These are phyloP conservation scores for Acronicta psi DNA, from an alignment of 2,888 invertebrate genomes.

Conservation along the genomic window DNA sequence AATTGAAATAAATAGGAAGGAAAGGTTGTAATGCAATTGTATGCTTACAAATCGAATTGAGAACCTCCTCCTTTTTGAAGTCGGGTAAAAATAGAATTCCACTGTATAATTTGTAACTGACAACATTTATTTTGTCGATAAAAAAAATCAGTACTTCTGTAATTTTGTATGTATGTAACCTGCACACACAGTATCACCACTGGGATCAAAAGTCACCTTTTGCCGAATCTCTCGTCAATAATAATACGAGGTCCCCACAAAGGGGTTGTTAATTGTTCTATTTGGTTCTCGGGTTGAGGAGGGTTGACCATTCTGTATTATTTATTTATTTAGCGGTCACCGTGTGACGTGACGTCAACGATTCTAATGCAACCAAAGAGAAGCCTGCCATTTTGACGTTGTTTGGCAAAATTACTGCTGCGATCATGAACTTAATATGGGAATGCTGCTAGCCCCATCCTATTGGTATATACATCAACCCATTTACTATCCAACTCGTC, in stretches of 20 bases:
- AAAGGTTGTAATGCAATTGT: too few species aligned
- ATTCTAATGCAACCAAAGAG: slow-evolving; percentile 35
- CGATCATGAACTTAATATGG: too few species aligned
- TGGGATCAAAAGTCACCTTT: slow-evolving; percentile 61
- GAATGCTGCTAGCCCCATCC: too few species aligned
- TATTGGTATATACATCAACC: too few species aligned
- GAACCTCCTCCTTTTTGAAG: too few species aligned
- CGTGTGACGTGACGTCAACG: slow-evolving; percentile 50
- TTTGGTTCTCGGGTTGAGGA: slow-evolving; percentile 77
- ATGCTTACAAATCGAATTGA: too few species aligned
- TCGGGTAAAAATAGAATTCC: too few species aligned
- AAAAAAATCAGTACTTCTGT: slow-evolving; percentile 8
- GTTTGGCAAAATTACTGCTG: not conserved
- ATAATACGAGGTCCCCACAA: slow-evolving; percentile 76
- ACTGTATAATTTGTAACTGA: too few species aligned
- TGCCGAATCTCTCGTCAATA: slow-evolving; percentile 69
- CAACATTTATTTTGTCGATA: too few species aligned
- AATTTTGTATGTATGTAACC: slow-evolving; percentile 6
- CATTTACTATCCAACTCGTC: too few species aligned
- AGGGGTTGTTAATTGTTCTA: slow-evolving; percentile 83
- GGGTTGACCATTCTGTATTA: slow-evolving; percentile 69
- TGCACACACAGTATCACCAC: slow-evolving; percentile 16
- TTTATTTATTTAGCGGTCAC: slow-evolving; percentile 77
- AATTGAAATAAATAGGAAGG: too few species aligned
- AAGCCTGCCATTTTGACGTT: slow-evolving; percentile 4